Percentiles rank a stretch among this genome's conserved stretches.
phyloP scores from a whole-genome alignment of 2,797 vertebrate genomes.

The Neopelma chrysocephalum region DNA sequence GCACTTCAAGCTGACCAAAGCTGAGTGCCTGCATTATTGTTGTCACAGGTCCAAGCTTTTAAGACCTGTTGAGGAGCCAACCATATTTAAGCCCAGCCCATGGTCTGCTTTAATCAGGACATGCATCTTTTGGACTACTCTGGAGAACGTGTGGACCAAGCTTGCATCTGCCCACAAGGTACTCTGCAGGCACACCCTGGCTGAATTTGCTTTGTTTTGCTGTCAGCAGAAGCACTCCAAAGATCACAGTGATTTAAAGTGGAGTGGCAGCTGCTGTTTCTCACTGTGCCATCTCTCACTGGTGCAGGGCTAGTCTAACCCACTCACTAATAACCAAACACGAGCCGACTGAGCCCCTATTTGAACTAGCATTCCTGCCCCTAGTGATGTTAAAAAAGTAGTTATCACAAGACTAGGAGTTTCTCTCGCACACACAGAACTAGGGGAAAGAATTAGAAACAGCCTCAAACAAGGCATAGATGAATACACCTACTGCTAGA shows the following conservation, averaged over 20 bases:
- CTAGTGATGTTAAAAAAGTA: not conserved
- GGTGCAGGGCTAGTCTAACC: fast-evolving
- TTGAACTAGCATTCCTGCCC: not conserved
- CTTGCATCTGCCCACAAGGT: not conserved
- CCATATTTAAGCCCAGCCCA: not conserved
- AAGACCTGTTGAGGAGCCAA: not conserved
- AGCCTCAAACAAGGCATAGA: not conserved
- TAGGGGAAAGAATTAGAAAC: not conserved
- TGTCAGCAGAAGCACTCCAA: not conserved
- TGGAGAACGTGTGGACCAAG: fast-evolving
- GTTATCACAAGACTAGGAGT: not conserved
- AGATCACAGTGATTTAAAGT: not conserved
- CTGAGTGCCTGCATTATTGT: not conserved
- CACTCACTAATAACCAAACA: not conserved
- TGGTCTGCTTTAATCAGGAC: fast-evolving
- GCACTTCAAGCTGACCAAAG: not conserved
- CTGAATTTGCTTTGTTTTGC: not conserved
- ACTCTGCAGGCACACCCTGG: not conserved
- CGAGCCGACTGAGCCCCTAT: not conserved
- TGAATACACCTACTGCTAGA: not conserved
- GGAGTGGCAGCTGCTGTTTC: not conserved
- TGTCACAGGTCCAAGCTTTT: fast-evolving
- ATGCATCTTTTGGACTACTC: not conserved
- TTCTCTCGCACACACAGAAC: not conserved
- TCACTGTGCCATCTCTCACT: not conserved